Evolutionary conservation across 2,888 invertebrate species (phyloP), one percentile per base, ranked within the genome.

Genomic region (Aplocera efformata): DNA sequence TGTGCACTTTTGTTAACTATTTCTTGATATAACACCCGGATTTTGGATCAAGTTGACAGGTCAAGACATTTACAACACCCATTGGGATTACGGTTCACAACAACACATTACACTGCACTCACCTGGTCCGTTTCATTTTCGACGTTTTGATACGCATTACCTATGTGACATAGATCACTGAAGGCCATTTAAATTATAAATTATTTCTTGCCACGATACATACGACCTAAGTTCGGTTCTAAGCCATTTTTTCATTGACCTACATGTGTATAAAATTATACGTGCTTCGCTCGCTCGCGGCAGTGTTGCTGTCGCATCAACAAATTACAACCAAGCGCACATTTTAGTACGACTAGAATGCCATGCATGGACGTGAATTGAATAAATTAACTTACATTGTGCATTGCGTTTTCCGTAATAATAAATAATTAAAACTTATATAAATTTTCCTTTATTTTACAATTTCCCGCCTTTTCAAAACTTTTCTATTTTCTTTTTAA

Each of bases 231-330:
- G 67, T 74, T 72, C 72, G 75, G 72, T 72, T 76, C 79, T 86
- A 86, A 82, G 86, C 88, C 88, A 88, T 86, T 88, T 81, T 88
- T 88, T 82, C 84, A 84, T 78, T 85, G 86, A 86, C 85, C 88
- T 88, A 86, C 85, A 88, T 85, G 83, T 85, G 82, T 83, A 83
- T 79, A 84, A 76, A 81, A 64, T 65, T 68, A 67, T 83, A 79
- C 80, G 76, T 77, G 72, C 72, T 80, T 36, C 75, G 71, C 72
- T 36, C 75, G 71, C 72, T 76, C 63, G 67, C 61, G 60, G 58
- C 74, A 65, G 85, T 85, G 85, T 85, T 84, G 85, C 85, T 84
- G 79, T 42, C 52, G 37, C 43, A 35, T 48, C 27, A 29, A 38
- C 35, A 48, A 53, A 44, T 37, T 46, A 53, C 35, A 52, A 42